phyloP scores from a whole-genome alignment of 2,797 vertebrate species.

The Propithecus deckenii region DNA sequence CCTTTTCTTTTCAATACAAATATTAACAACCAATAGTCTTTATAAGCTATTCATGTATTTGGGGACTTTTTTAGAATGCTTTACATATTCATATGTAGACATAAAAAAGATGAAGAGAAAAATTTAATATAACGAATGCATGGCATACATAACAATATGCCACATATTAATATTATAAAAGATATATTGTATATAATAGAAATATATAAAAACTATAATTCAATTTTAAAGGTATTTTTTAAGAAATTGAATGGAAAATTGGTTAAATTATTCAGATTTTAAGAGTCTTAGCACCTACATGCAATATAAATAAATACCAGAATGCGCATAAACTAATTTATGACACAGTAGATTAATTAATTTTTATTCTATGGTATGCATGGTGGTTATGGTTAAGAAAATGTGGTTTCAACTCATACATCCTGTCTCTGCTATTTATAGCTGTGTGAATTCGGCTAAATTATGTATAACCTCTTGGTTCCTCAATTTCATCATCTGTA shows the following conservation, averaged over 20 bases:
- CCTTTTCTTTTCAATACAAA: neutral
- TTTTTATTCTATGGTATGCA: neutral
- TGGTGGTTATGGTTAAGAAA: conserved; percentile 8
- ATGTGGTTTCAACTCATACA: neutral
- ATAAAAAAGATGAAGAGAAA: neutral
- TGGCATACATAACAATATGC: neutral
- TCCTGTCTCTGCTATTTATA: neutral
- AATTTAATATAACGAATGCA: neutral
- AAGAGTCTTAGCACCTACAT: neutral
- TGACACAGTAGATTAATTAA: neutral
- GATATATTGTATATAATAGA: neutral
- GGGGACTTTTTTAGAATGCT: neutral
- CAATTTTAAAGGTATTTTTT: neutral
- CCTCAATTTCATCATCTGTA: neutral
- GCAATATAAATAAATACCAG: neutral
- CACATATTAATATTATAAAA: neutral
- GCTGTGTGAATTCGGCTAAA: neutral
- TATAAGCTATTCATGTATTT: neutral
- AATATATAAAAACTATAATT: neutral
- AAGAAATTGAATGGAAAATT: neutral
- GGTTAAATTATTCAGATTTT: neutral
- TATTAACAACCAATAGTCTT: neutral
- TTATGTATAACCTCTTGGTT: neutral
- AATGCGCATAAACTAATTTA: neutral
- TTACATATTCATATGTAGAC: neutral